Conservation (phyloP, 2,888 invertebrate genomes). For the Halictus quadricinctus region DNA sequence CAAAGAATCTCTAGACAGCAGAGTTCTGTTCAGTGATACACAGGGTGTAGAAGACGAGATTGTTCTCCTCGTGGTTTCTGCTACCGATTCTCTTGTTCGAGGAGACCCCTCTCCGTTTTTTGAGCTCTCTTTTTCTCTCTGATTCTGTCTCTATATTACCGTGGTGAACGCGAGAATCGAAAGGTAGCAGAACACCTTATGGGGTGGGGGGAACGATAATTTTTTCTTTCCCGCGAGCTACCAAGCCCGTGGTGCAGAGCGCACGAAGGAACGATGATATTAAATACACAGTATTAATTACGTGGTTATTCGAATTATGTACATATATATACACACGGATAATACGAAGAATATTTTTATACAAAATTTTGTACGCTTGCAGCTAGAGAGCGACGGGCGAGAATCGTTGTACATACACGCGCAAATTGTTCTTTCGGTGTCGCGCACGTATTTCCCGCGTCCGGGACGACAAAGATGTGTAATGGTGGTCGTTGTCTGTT, state of each 20-base stretch:
- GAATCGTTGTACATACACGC: slow-evolving; percentile 75
- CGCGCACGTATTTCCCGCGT: slow-evolving; percentile 59
- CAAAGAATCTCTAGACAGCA: slow-evolving; percentile 62
- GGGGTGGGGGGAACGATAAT: slow-evolving; percentile 38
- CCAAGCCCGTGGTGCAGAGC: slow-evolving; percentile 76
- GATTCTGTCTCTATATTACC: slow-evolving; percentile 29
- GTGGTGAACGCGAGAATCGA: slow-evolving; percentile 51
- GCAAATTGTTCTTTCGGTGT: slow-evolving; percentile 67
- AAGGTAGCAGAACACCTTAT: slow-evolving; percentile 50
- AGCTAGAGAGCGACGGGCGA: slow-evolving; percentile 67
- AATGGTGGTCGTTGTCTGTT: slow-evolving; percentile 64
- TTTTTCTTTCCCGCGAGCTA: slow-evolving; percentile 65
- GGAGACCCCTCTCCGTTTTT: slow-evolving; percentile 26
- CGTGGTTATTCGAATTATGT: slow-evolving; percentile 76
- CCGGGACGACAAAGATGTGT: slow-evolving; percentile 17
- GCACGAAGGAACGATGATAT: slow-evolving; percentile 74
- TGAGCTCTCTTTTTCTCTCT: slow-evolving; percentile 38
- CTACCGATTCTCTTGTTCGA: slow-evolving; percentile 49
- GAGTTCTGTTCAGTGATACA: slow-evolving; percentile 58
- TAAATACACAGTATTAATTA: slow-evolving; percentile 81
- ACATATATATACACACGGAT: slow-evolving; percentile 76
- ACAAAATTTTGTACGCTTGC: slow-evolving; percentile 81
- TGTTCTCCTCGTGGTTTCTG: slow-evolving; percentile 51
- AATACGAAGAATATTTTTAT: slow-evolving; percentile 81
- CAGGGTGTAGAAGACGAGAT: slow-evolving; percentile 61